Evolutionary conservation across 2,113 vertebrate genomes (phyloP), one percentile per base, ranked within the genome.

Genomic region (Hypanus sabinus): DNA sequence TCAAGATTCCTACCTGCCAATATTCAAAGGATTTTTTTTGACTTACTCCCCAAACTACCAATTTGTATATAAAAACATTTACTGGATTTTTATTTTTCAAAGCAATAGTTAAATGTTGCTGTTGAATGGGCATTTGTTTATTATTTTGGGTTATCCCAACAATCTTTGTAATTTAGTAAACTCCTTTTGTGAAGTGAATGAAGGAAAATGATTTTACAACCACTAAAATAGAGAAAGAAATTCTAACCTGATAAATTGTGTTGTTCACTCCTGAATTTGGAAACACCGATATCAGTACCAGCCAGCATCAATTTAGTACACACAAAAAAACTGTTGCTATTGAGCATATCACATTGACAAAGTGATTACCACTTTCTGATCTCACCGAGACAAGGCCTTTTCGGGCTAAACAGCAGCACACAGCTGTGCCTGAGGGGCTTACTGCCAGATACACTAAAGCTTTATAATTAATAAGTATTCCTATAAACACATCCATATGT

Each of bases 371-470:
- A 30, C 60, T 30, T 87, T 57, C 55, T 87, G 55, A 55, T 60
- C 55, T 87, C 55, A 60, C 83, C 57, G 60, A 62, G 83, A 57
- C 81, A 85, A 85, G 81, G 22, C 38, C 81, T 57, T 24, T 85
- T 85, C 81, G 27, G 27, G 81, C 81, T 46, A 85, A 85, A 55
- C 60, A 27, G 27, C 10, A 60, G 55, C 27, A 27, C 83, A 87
- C 46, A 87, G 83, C 83, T 87, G 83, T 87, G 83, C 24, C 14
- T 87, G 55, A 60, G 12, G 60, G 11, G 46, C 27, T 55, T 60
- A 55, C 60, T 87, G 83, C 55, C 83, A 87, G 83, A 87, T 85
- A 85, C 46, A 57, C 81, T 60, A 30, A 87, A 24, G 83, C 55
- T 55, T 87, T 87, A 27, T 60, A 87, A 87, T 87, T 57, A 87